These are phyloP conservation scores for Drosophila subquinaria DNA, from an alignment of 2,888 invertebrate genomes.

Conservation along the genomic window DNA sequence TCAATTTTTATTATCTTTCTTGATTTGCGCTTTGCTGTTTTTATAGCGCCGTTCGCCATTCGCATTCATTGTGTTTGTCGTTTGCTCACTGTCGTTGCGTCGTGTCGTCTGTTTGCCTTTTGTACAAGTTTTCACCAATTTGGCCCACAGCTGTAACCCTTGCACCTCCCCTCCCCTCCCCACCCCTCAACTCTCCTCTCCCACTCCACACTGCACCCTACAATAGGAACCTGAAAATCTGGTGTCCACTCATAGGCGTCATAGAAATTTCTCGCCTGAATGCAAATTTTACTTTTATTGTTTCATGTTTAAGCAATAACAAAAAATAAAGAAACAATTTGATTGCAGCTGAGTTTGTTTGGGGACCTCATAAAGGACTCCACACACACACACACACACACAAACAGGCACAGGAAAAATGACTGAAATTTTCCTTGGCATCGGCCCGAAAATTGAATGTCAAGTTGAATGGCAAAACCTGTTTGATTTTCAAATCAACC, in stretches of 20 bases:
- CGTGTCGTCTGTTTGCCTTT: slow-evolving; percentile 18
- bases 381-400: slow-evolving; percentile 2
- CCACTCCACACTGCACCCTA: neutral
- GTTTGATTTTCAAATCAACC: slow-evolving; percentile 75
- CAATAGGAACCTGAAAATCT: slow-evolving; percentile 53
- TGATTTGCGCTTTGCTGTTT: slow-evolving; percentile 70
- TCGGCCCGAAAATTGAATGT: slow-evolving; percentile 56
- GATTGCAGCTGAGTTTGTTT: slow-evolving; percentile 37
- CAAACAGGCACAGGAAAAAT: neutral
- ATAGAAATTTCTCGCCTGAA: slow-evolving; percentile 57
- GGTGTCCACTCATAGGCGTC: slow-evolving; percentile 49
- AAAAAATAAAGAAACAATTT: slow-evolving; percentile 23
- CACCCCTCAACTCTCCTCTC: neutral
- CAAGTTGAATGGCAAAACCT: slow-evolving; percentile 63
- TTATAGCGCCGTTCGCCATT: slow-evolving; percentile 44
- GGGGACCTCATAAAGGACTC: slow-evolving; percentile 14
- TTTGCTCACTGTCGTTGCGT: neutral
- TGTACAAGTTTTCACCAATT: slow-evolving; percentile 58
- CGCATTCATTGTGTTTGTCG: neutral
- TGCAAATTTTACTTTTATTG: slow-evolving; percentile 67
- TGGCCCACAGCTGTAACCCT: slow-evolving; percentile 44
- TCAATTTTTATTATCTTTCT: slow-evolving; percentile 68
- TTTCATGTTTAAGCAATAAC: slow-evolving; percentile 43
- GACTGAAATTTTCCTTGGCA: slow-evolving; percentile 27
- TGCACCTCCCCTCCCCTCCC: slow-evolving; percentile 5